phyloP scores from a whole-genome alignment of 2,888 invertebrate genomes.

The Drosophila affinis region DNA sequence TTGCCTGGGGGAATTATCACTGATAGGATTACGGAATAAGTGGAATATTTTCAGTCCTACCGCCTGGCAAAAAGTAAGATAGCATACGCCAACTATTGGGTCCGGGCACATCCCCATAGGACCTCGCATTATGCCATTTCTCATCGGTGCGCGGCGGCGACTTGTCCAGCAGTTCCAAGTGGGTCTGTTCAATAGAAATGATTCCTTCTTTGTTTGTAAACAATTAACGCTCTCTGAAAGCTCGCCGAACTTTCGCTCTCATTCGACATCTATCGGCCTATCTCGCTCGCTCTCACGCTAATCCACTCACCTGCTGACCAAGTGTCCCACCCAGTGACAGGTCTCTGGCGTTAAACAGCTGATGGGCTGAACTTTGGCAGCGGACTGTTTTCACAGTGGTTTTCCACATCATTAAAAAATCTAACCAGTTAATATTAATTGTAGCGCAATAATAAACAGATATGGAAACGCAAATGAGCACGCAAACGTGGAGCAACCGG shows the following conservation, averaged over 20 bases:
- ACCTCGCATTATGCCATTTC: constrained; percentile 74
- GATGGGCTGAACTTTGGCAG: constrained; percentile 8
- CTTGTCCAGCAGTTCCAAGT: constrained; percentile 40
- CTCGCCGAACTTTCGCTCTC: constrained; percentile 18
- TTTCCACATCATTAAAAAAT: constrained; percentile 48
- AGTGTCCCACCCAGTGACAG: constrained; percentile 23
- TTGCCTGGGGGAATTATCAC: constrained; percentile 53
- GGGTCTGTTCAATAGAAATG: constrained; percentile 29
- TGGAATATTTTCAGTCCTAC: constrained; percentile 41
- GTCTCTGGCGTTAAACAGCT: constrained; percentile 47
- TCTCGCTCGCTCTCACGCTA: constrained; percentile 7
- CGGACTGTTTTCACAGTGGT: neutral
- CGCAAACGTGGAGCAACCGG: constrained; percentile 22
- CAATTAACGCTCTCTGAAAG: constrained; percentile 30
- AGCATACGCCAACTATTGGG: constrained; percentile 65
- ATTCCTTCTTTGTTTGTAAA: constrained; percentile 59
- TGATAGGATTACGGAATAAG: neutral
- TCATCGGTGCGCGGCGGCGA: constrained; percentile 51
- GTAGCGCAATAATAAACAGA: neutral
- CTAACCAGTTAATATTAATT: neutral
- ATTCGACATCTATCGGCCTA: neutral
- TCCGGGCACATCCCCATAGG: constrained; percentile 73
- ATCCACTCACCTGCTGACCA: constrained; percentile 65
- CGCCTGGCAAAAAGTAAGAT: constrained; percentile 76
- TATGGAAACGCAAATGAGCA: neutral